phyloP scores from a whole-genome alignment of 1,140 invertebrate genomes.

The Pseudomyrmex cubaensis region DNA sequence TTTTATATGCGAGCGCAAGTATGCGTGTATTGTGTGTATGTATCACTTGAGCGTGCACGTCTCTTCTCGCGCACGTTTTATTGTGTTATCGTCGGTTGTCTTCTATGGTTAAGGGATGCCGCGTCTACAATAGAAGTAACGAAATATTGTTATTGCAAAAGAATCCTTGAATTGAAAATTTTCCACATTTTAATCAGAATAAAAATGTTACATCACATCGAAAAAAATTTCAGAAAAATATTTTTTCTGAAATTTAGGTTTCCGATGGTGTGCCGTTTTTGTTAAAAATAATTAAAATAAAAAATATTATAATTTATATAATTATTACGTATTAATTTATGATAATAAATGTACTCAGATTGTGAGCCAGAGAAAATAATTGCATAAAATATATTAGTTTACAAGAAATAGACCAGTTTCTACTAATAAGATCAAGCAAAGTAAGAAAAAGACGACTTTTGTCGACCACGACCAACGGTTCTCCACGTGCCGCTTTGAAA shows the following conservation, averaged over 20 bases:
- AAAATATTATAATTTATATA: no score
- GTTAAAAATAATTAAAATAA: neutral
- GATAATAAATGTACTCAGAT: no score
- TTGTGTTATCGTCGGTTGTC: slow-evolving; percentile 38
- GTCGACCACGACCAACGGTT: slow-evolving; percentile 42
- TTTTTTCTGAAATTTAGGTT: neutral
- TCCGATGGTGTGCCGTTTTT: no score
- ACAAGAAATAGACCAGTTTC: neutral
- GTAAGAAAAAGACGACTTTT: slow-evolving; percentile 34
- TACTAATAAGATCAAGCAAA: neutral
- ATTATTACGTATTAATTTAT: no score
- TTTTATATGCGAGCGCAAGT: slow-evolving; percentile 37
- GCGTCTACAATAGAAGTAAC: neutral
- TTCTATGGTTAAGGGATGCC: neutral
- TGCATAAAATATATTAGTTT: slow-evolving; percentile 7
- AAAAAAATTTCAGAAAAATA: neutral
- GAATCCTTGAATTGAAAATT: neutral
- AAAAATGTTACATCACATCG: neutral
- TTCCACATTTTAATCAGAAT: neutral
- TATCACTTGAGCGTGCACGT: slow-evolving; percentile 21
- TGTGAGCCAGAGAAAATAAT: neutral
- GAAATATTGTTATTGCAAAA: slow-evolving; percentile 22
- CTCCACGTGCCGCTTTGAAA: slow-evolving; percentile 50
- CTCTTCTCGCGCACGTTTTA: slow-evolving; percentile 17
- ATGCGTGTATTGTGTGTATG: slow-evolving; percentile 41